These are phyloP conservation scores for Drosophila robusta DNA, from an alignment of 2,888 invertebrate genomes.

Conservation along the genomic window DNA sequence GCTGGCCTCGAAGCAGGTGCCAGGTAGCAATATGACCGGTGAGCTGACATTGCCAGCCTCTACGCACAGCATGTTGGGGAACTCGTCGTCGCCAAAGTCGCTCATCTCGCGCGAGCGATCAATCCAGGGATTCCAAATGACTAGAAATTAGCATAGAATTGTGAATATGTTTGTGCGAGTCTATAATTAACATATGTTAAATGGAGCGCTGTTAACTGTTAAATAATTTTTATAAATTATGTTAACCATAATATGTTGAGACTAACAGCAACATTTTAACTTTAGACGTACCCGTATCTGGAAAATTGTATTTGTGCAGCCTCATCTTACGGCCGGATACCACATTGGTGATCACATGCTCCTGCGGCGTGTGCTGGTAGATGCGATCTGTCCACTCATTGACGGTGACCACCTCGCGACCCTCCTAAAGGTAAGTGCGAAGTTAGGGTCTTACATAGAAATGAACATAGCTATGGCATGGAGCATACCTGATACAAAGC, in stretches of 20 bases:
- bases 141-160: slow-evolving; percentile 83
- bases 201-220: too few relatives aligned
- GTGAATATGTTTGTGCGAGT: not conserved
- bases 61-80: slow-evolving; percentile 98
- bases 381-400: slow-evolving; percentile 97
- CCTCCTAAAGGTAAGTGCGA: slow-evolving; percentile 87
- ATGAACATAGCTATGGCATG: too few relatives aligned
- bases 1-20: slow-evolving; percentile 96
- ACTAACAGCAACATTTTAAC: not conserved
- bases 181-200: too few relatives aligned
- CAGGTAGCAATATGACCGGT: slow-evolving; percentile 94
- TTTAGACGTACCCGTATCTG: slow-evolving; percentile 90
- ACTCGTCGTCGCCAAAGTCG: slow-evolving; percentile 98
- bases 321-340: slow-evolving; percentile 96
- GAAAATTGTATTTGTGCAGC: slow-evolving; percentile 97
- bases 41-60: slow-evolving; percentile 96
- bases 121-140: slow-evolving; percentile 98
- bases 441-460: not conserved
- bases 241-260: too few relatives aligned
- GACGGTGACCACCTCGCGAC: slow-evolving; percentile 94
- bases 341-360: slow-evolving; percentile 96
- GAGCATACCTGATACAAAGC: slow-evolving; percentile 89
- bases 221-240: too few relatives aligned
- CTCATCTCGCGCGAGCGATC: slow-evolving; percentile 96
- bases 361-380: slow-evolving; percentile 96